A percentile compares a stretch with the other conserved stretches of the same genome.
phyloP scores from a whole-genome alignment of 1,140 invertebrate species.

The Lasaia peninsularis region DNA sequence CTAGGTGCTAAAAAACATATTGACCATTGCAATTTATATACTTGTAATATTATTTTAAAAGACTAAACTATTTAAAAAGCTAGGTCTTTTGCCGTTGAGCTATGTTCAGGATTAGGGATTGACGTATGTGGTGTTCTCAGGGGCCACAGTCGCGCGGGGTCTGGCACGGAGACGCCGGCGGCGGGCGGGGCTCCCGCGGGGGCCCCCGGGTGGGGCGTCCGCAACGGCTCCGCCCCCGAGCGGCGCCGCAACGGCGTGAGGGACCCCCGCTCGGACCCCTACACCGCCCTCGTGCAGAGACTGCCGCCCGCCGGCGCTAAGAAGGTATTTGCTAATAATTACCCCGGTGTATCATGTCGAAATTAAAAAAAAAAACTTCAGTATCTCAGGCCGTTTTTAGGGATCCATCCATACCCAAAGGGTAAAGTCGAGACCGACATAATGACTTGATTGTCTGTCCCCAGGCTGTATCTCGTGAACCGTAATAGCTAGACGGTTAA shows the following conservation, averaged over 20 bases:
- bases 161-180: constrained; percentile 43
- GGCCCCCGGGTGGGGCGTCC: constrained; percentile 32
- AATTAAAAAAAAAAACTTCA: too few relatives aligned
- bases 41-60: too few relatives aligned
- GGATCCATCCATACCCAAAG: not conserved
- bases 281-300: constrained; percentile 50
- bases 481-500: too few relatives aligned
- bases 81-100: too few relatives aligned
- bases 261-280: constrained; percentile 36
- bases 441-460: too few relatives aligned
- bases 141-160: constrained; percentile 55
- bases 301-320: constrained; percentile 57
- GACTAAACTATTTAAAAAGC: too few relatives aligned
- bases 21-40: too few relatives aligned
- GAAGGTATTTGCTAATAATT: constrained; percentile 37
- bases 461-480: too few relatives aligned
- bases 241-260: constrained; percentile 47
- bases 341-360: too few relatives aligned
- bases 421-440: too few relatives aligned
- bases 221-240: constrained; percentile 44
- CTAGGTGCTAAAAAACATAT: too few relatives aligned
- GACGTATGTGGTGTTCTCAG: constrained; percentile 19
- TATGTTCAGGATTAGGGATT: too few relatives aligned
- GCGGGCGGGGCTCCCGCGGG: constrained; percentile 19
- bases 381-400: not conserved